These are phyloP conservation scores for Arbacia lixula DNA, from an alignment of 53 echinoderm and acorn worm species.

Conservation along the genomic window DNA sequence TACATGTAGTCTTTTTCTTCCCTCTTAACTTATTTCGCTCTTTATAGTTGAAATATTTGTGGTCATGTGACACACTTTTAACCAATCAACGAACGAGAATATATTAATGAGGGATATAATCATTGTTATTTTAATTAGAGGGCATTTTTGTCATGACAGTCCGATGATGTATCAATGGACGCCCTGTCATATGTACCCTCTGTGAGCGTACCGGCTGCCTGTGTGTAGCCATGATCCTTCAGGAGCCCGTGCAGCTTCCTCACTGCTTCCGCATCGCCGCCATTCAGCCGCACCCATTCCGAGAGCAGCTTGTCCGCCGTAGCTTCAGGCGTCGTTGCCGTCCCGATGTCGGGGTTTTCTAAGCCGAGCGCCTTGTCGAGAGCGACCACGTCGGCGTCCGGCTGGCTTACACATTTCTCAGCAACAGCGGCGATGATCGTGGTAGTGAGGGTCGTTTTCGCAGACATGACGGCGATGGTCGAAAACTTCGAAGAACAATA, in stretches of 20 bases:
- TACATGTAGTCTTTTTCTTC: no score
- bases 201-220: background rate
- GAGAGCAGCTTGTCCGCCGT: background rate
- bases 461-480: background rate
- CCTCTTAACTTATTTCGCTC: no score
- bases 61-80: background rate
- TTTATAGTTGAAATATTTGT: background rate
- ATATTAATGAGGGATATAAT: background rate
- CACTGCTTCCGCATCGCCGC: background rate
- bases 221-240: background rate
- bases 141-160: background rate
- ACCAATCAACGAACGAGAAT: background rate
- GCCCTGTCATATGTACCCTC: background rate
- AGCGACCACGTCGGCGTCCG: background rate
- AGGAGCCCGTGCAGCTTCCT: background rate
- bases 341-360: background rate
- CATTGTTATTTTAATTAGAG: no score
- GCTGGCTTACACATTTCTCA: background rate
- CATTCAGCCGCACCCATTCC: constrained; percentile 8
- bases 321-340: background rate
- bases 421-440: background rate
- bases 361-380: background rate
- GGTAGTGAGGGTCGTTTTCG: background rate
- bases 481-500: no score
- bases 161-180: background rate